Evolutionary conservation across 2,113 vertebrate genomes (phyloP), one percentile per base, ranked within the genome.

Genomic region (Heptranchias perlo): DNA sequence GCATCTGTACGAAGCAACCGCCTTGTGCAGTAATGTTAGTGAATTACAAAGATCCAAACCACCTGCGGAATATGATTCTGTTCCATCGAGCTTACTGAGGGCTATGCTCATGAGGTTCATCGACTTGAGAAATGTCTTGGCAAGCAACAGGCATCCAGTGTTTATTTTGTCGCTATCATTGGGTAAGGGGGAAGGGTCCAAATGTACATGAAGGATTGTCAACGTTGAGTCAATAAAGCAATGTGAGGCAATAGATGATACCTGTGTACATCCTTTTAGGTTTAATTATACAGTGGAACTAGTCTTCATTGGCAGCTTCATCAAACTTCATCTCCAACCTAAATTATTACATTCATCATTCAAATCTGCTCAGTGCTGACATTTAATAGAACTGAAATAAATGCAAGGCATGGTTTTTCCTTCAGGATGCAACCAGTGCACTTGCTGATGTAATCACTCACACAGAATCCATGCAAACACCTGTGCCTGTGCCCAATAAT

Each of bases 171-270:
- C n/a, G 54, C 10, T 61, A 49, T 61, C 31, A 10, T 39, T 93
- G 58, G 35, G 14, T 92, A 64, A 92, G 58, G 58, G 35, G 14
- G 61, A 64, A 92, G 58, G 54, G n/a, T 93, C 89, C 23, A 61
- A 28, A 54, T 54, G 49, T 31, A 69, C 35, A 35, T 44, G 89
- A 62, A 21, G 58, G 35, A n/a, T 39, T 93, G 58, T 64, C 58
- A n/a, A 93, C 58, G n/a, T 47, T 93, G 89, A 93, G 58, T 93
- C 58, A 93, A 93, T 93, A 93, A 93, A 93, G 35, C 89, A 39
- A 93, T 64, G 58, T 25, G 35, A 93, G 58, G 58, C 61, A 92
- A 92, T 31, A 92, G 54, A n/a, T 93, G 18, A 93, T 35, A 39
- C 18, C 54, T 6, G 58, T 93, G 89, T 93, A 93, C 58, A 21